Conservation (phyloP, 1,140 invertebrate genomes). For the Steinernema khuongi region DNA sequence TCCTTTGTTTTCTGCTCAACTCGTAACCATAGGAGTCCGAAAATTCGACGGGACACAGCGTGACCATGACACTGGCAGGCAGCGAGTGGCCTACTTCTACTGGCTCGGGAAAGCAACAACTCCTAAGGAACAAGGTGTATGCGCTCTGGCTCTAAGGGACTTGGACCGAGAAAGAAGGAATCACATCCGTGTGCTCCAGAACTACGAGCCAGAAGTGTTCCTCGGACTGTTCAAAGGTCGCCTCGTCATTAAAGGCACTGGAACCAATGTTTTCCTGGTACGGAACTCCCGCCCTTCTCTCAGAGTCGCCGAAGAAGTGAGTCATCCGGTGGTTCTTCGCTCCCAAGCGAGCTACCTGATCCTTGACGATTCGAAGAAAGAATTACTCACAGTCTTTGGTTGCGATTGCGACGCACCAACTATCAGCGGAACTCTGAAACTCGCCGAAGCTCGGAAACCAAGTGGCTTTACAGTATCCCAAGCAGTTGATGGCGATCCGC, state of each 20-base stretch:
- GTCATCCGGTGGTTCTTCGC: background rate
- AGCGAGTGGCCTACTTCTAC: conserved; percentile 35
- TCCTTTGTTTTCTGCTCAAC: background rate
- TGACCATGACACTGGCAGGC: conserved; percentile 31
- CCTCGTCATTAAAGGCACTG: background rate
- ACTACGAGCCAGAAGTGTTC: background rate
- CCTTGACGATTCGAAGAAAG: background rate
- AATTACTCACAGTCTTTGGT: background rate
- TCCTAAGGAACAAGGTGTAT: conserved; percentile 29
- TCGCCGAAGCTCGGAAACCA: background rate
- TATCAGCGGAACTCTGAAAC: background rate
- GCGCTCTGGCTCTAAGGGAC: conserved; percentile 27
- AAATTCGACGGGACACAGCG: conserved; percentile 10
- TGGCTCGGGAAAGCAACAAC: conserved; percentile 30
- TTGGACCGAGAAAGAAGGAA: conserved; percentile 26
- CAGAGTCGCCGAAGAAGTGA: background rate
- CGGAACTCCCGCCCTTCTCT: background rate
- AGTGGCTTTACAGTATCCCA: background rate
- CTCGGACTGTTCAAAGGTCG: background rate
- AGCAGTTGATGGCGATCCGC: background rate
- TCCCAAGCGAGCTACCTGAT: background rate
- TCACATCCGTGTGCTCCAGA: background rate
- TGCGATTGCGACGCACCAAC: background rate
- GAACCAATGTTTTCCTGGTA: background rate
- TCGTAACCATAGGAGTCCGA: conserved; percentile 19